These are phyloP conservation scores for Dorcus hopei DNA, from an alignment of 2,888 invertebrate species.

Conservation along the genomic window DNA sequence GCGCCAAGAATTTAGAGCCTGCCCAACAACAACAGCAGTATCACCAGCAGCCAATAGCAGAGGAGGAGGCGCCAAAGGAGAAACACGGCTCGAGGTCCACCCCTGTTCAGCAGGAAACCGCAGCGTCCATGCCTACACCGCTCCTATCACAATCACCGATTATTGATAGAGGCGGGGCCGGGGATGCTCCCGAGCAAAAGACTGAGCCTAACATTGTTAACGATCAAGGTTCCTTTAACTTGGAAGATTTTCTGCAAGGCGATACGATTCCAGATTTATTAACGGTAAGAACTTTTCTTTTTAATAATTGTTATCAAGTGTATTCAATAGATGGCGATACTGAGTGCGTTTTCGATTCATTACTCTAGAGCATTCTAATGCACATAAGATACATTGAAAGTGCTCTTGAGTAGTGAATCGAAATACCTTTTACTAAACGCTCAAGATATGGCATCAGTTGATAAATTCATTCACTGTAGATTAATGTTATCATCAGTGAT, in stretches of 20 bases:
- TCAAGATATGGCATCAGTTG: no score
- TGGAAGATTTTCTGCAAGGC: conserved; percentile 81
- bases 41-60: conserved; percentile 18
- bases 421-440: no score
- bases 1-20: not conserved
- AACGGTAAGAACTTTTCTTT: conserved; percentile 53
- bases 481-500: no score
- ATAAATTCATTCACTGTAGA: no score
- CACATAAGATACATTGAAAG: no score
- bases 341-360: no score
- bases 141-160: conserved; percentile 40
- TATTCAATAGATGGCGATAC: no score
- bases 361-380: no score
- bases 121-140: not conserved
- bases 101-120: conserved; percentile 44
- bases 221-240: conserved; percentile 60
- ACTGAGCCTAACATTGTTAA: not conserved
- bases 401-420: no score
- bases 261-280: conserved; percentile 73
- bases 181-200: conserved; percentile 13
- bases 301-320: no score
- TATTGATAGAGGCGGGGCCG: conserved; percentile 36
- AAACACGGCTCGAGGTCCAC: conserved; percentile 41
- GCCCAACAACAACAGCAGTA: not conserved
- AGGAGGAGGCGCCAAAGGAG: conserved; percentile 15